Conservation (phyloP, 2,888 invertebrate species). For the Pollenia angustigena region DNA sequence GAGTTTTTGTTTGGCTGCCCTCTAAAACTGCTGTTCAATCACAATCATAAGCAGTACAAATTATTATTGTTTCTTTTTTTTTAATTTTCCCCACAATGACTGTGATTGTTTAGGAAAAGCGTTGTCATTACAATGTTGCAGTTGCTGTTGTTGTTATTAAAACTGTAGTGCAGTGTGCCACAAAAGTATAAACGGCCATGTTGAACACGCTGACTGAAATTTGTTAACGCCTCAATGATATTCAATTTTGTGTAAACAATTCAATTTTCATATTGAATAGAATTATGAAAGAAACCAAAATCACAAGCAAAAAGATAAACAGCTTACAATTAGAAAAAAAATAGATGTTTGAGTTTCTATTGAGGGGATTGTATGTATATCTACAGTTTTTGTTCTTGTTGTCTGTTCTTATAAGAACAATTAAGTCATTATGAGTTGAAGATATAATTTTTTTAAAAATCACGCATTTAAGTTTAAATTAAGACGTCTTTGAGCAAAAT, state of each 20-base stretch:
- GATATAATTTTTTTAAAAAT: slow-evolving; percentile 11
- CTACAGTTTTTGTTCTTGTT: neutral
- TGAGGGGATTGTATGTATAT: neutral
- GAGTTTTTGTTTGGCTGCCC: slow-evolving; percentile 6
- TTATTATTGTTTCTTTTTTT: slow-evolving; percentile 6
- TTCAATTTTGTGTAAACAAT: slow-evolving; percentile 39
- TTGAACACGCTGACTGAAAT: slow-evolving; percentile 3
- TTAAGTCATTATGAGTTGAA: slow-evolving; percentile 15
- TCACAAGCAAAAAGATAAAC: neutral
- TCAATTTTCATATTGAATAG: slow-evolving; percentile 14
- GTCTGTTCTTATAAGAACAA: slow-evolving; percentile 18
- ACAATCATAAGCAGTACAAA: slow-evolving; percentile 35
- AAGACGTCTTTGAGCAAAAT: slow-evolving; percentile 9
- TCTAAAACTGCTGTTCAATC: slow-evolving; percentile 4
- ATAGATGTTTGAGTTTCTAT: slow-evolving; percentile 5
- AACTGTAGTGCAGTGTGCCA: slow-evolving; percentile 10
- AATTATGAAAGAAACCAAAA: slow-evolving; percentile 7
- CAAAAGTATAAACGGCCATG: neutral
- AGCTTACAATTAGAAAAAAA: slow-evolving; percentile 24
- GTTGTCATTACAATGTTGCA: slow-evolving; percentile 33
- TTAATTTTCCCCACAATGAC: slow-evolving; percentile 25
- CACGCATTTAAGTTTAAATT: slow-evolving; percentile 19
- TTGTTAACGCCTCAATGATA: slow-evolving; percentile 53
- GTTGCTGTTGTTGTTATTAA: slow-evolving; percentile 6
- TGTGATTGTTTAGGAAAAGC: slow-evolving; percentile 31